Percentiles rank a stretch among this genome's conserved stretches.
Conservation (phyloP, 2,888 invertebrate genomes). For the Cheilosia soror region DNA sequence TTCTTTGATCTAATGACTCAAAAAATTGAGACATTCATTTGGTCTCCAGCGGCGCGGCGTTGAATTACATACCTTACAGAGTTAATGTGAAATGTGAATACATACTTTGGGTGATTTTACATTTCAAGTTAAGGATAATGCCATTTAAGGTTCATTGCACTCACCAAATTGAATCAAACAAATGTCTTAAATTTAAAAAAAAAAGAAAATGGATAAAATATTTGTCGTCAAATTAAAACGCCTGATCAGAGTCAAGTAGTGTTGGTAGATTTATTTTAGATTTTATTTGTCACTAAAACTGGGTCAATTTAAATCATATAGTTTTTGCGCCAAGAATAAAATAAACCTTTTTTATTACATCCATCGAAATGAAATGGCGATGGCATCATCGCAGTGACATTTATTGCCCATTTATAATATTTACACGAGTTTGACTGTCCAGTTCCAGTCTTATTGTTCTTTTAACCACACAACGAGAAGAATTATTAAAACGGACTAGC, state of each 20-base stretch:
- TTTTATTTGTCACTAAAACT: constrained; percentile 9
- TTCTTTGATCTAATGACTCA: constrained; percentile 55
- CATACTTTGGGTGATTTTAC: background rate
- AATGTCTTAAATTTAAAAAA: background rate
- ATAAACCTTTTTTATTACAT: constrained; percentile 32
- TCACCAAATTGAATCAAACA: background rate
- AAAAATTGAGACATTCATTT: constrained; percentile 67
- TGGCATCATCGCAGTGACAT: constrained; percentile 30
- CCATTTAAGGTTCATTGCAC: background rate
- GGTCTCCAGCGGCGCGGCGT: background rate
- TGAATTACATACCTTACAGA: constrained; percentile 13
- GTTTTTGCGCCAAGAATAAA: constrained; percentile 38
- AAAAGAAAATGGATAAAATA: background rate
- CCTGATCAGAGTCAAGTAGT: constrained; percentile 5
- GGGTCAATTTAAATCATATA: constrained; percentile 38
- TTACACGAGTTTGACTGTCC: constrained; percentile 14
- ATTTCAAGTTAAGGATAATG: constrained; percentile 15
- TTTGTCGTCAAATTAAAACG: background rate
- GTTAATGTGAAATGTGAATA: background rate
- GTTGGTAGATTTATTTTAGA: constrained; percentile 19
- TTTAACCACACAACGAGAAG: background rate
- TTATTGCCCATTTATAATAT: constrained; percentile 41
- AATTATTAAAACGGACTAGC: background rate
- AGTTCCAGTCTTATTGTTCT: background rate
- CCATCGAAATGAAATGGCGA: constrained; percentile 40